Evolutionary conservation across 2,113 vertebrate species (phyloP).

Genomic region (Nestor notabilis): DNA sequence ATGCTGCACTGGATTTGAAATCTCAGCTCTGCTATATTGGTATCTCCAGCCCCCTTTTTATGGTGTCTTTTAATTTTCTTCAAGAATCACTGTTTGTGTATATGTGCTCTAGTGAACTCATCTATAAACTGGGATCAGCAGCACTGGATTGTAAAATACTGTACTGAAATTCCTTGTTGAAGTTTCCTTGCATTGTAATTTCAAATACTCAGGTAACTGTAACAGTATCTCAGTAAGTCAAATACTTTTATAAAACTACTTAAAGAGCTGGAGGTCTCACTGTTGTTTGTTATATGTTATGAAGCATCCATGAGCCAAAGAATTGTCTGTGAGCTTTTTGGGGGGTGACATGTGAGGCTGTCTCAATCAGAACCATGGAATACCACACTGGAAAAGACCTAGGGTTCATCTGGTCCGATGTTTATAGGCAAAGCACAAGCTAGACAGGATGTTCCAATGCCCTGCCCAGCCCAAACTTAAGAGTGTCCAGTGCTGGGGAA

Average conservation of each 20-base stretch:
- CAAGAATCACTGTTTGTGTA: constrained; percentile 57
- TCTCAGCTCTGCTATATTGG: constrained; percentile 20
- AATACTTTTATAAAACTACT: constrained; percentile 76
- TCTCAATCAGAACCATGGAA: not conserved
- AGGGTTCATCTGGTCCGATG: not conserved
- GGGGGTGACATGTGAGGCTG: not conserved
- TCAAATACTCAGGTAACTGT: constrained; percentile 76
- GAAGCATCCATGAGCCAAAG: not conserved
- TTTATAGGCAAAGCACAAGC: not conserved
- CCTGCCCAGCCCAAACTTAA: not conserved
- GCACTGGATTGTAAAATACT: constrained; percentile 75
- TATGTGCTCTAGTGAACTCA: constrained; percentile 64
- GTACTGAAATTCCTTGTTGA: constrained; percentile 67
- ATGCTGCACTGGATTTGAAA: constrained; percentile 6
- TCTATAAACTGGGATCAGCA: constrained; percentile 53
- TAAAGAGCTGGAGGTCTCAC: constrained; percentile 30
- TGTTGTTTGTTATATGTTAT: not conserved
- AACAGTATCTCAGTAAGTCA: constrained; percentile 69
- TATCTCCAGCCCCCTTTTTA: constrained; percentile 72
- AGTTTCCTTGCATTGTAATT: constrained; percentile 73
- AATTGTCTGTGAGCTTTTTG: not conserved
- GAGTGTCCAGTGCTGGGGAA: not conserved
- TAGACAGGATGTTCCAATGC: not conserved
- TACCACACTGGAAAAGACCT: not conserved
- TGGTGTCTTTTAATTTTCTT: constrained; percentile 19